Base-by-base conservation (phyloP, 2,888 invertebrate genomes). In the Orthosia cruda region DNA sequence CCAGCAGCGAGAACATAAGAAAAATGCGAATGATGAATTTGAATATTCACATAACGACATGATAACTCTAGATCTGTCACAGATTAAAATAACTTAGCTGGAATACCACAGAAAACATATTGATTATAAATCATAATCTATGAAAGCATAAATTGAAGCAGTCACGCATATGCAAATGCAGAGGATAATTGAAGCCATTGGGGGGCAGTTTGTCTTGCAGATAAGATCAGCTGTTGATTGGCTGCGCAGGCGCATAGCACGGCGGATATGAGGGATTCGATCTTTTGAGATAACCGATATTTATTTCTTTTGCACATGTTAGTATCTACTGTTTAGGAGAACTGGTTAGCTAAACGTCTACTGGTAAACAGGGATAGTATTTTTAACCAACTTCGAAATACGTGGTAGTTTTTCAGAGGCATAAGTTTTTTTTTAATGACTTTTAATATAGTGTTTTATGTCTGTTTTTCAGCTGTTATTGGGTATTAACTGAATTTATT, bases 211-310 rank as follows among this genome's bases (percentile, higher is more conserved):
- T 71, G 61, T 84, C 84, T 66, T 71, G 58, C 9, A 65, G 84
- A 84, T 84, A 84, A 40, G 61, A 84, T 84, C 85, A 57, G 63
- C 50, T 84, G 82, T 67, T 84, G 84, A 85, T 85, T 84, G 79
- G 85, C 67, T 72, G 74, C 74, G 66, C 80, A 54, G 45, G 68
- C 84, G 79, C 83, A 83, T 58, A 65, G 15, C 82, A 78, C 66
- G 66, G 72, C 66, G 72, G 80, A 81, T 81, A 83, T 81, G 73
- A 83, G 57, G 67, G 67, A 80, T 83, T 79, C 20, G 79, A 80
- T 80, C 49, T 73, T 78, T 11, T 55, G 26, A 73, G 83, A 81
- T 83, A 83, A 47, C 49, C 13, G 45, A 57, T 82, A 77, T 82
- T 80, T 80, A 78, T 83, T 78, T 73, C 67, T 83, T 68, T 77